Conservation (phyloP, 2,888 invertebrate genomes). For the Entomobrya multifasciata region DNA sequence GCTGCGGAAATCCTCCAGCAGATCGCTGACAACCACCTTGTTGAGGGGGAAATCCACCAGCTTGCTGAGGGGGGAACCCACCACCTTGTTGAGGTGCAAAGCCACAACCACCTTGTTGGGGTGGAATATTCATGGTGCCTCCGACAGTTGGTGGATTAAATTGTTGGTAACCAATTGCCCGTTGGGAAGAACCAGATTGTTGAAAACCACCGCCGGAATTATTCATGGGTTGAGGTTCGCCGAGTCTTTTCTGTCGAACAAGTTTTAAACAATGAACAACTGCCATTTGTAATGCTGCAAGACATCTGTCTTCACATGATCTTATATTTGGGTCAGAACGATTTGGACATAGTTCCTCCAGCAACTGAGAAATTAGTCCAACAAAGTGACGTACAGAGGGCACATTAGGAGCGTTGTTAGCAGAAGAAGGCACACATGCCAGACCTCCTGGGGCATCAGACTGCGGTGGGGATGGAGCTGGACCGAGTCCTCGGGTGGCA, state of each 20-base stretch:
- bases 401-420: background rate
- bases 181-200: too few relatives aligned
- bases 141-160: too few relatives aligned
- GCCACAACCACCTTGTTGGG: too few relatives aligned
- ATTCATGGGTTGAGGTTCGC: too few relatives aligned
- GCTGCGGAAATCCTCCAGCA: too few relatives aligned
- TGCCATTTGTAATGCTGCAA: conserved; percentile 15
- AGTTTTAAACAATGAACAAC: conserved; percentile 16
- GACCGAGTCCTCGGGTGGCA: background rate
- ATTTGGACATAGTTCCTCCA: conserved; percentile 27
- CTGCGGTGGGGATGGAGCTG: background rate
- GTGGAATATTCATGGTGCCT: too few relatives aligned
- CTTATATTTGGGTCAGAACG: background rate
- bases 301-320: conserved; percentile 20
- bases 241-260: conserved; percentile 13
- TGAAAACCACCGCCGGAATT: too few relatives aligned
- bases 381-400: conserved; percentile 11
- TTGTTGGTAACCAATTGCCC: too few relatives aligned
- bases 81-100: too few relatives aligned
- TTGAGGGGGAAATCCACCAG: too few relatives aligned
- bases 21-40: too few relatives aligned
- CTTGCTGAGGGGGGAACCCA: too few relatives aligned
- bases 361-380: background rate
- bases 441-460: background rate
- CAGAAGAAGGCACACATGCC: background rate